Evolutionary conservation across 2,113 vertebrate genomes (phyloP), one percentile per base, ranked within the genome.

Genomic region (Anhinga rufa): DNA sequence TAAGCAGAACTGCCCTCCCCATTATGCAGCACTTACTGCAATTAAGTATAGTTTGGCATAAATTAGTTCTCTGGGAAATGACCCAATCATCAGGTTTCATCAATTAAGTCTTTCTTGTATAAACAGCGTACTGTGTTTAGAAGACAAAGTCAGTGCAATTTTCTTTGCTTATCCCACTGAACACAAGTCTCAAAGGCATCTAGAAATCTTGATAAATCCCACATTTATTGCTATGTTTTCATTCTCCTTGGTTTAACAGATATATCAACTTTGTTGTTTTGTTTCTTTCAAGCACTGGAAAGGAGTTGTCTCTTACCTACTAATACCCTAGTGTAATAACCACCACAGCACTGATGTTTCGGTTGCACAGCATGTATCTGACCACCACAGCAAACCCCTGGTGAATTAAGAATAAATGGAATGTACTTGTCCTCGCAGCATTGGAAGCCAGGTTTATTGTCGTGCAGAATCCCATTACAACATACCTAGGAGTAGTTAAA

Each of bases 351-450:
- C 77, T 84, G 98, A 96, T 99, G 97, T 34, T 97, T 91, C 1
- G 98, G 96, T n/a, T 97, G 97, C 44, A 97, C 82, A 81, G 96
- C 96, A 46, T 97, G 88, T 29, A 99, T 97, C 85, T 98, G 98
- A 70, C 98, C 98, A 58, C 98, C 98, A 87, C 99, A 99, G 84
- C 99, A 99, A 83, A 98, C 96, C 14, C 89, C 97, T 26, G 96
- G 97, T 76, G 98, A 98, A 91, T 98, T 98, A 74, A 95, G 97
- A 95, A 76, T 82, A 85, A 95, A 96, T 48, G 95, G 97, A 82
- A 99, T 78, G 94, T 99, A 99, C 69, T 97, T 98, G 66, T 98
- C 98, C n/a, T 98, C 98, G 82, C 99, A 99, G 90, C 99, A 99
- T 5, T 96, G 93, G 95, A 99, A 98, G 61, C 97, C 98, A 52